Percentiles rank a stretch among this genome's conserved stretches.
phyloP scores from a whole-genome alignment of 2,797 vertebrate genomes.

The Syncerus caffer region DNA sequence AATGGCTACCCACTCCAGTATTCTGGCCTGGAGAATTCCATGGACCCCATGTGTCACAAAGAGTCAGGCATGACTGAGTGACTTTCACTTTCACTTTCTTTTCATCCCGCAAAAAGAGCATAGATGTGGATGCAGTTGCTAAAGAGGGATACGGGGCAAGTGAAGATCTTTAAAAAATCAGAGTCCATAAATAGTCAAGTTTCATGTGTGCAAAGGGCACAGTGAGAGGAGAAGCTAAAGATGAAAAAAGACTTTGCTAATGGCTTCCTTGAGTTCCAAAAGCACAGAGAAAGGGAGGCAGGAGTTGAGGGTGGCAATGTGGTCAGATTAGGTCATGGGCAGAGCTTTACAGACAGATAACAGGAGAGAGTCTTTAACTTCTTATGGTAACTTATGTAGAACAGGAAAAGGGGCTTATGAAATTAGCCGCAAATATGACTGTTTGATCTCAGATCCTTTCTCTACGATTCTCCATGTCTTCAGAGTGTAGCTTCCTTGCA shows the following conservation, averaged over 20 bases:
- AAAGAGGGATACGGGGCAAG: neutral
- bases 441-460: neutral
- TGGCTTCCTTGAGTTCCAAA: neutral
- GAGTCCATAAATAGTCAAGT: neutral
- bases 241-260: neutral
- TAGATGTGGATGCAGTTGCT: neutral
- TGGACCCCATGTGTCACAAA: neutral
- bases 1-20: neutral
- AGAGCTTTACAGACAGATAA: neutral
- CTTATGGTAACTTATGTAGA: too few species aligned
- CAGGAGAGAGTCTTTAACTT: neutral
- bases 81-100: neutral
- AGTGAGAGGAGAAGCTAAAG: neutral
- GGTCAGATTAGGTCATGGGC: neutral
- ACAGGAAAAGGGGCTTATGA: neutral
- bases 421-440: neutral
- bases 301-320: too few species aligned
- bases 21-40: neutral
- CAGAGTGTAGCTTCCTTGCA: neutral
- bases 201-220: neutral
- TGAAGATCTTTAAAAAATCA: neutral
- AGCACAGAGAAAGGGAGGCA: neutral
- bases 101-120: neutral
- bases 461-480: neutral
- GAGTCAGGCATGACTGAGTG: neutral